Evolutionary conservation across 2,888 invertebrate species (phyloP), one percentile per base, ranked within the genome.

Genomic region (Calameuta filiformis): DNA sequence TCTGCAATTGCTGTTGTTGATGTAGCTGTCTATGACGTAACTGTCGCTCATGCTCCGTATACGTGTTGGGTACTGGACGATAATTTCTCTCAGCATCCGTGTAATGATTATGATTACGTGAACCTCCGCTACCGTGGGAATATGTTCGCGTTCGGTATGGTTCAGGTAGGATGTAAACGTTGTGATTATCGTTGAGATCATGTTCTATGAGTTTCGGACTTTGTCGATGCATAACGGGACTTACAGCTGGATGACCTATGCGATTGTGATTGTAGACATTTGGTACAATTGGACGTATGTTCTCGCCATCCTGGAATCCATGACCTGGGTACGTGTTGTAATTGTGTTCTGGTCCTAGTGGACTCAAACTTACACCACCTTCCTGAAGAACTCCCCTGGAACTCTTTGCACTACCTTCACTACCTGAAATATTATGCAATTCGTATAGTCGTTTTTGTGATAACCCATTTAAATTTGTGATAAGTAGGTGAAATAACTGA

Each of bases 101-200:
- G 80, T 87, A 87, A 12, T 87, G 85, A 68, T 80, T 80, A 12
- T 87, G 85, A 23, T 83, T 82, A 0, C 87, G 85, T 11, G 80
- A 81, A 12, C 87, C 84, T 76, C 85, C 87, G 23, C 89, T 90
- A 3, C 91, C 91, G 73, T 91, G 91, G 0, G 91, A 91, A 80
- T 90, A 90, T 0, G 91, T 89, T 15, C 91, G 90, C 33, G 82
- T 81, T 6, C 91, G 90, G 81, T 88, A 89, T 34, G 4, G 71
- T 56, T 91, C 91, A 0, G 90, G 89, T 11, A 90, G 79, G 76
- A 91, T 89, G 69, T 91, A 91, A 33, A 90, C 81, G 56, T 91
- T 91, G 78, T 90, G 89, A 82, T 91, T 91, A 34, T 89, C 89
- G 81, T 90, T 91, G 11, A 86, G 85, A 78, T 91, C 91, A 56